Base-by-base conservation (phyloP, 2,888 invertebrate genomes). In the Tethea ocularis region DNA sequence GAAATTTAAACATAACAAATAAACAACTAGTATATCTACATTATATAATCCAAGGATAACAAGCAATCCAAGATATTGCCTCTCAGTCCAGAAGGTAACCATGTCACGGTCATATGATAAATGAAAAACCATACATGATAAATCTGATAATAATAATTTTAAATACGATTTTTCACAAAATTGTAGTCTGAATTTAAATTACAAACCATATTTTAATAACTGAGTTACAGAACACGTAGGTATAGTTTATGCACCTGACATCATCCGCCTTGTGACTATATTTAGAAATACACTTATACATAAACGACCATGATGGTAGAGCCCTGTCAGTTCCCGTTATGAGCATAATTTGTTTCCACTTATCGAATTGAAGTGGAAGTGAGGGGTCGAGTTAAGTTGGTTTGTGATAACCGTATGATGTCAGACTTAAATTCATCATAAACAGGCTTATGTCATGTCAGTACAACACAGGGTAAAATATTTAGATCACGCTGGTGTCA, bases 271-370 rank as follows among this genome's bases (percentile, higher is more conserved):
- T 74, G 77, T 41, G 55, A 69, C 82, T 89, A 89, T 84, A 85
- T 86, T 79, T 91, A 90, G 89, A 84, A 84, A 83, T 90, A 89
- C 89, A 89, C 74, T 72, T 79, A 81, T 68, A 71, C 58, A 29
- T 68, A 67, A 62, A 57, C 56, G 66, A 82, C 80, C 78, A 64
- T 68, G 66, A 68, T 64, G 23, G 15, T 29, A 71, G 86, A 78
- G 67, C 82, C 76, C 74, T 71, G 62, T 59, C 66, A 63, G 68
- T 64, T 77, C 69, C 79, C 73, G 80, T 80, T 79, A 79, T 69
- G 69, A 68, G 61, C 67, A 71, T 61, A 65, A 67, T 65, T 62
- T 63, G 60, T 66, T 63, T 58, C 72, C 68, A 71, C 70, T 74
- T 69, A 66, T 60, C 59, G 70, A 69, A 68, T 64, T 60, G 57